Percentiles rank a stretch among this genome's conserved stretches.
Evolutionary conservation across 2,113 vertebrate genomes (phyloP).

Genomic region (Centropus bengalensis): DNA sequence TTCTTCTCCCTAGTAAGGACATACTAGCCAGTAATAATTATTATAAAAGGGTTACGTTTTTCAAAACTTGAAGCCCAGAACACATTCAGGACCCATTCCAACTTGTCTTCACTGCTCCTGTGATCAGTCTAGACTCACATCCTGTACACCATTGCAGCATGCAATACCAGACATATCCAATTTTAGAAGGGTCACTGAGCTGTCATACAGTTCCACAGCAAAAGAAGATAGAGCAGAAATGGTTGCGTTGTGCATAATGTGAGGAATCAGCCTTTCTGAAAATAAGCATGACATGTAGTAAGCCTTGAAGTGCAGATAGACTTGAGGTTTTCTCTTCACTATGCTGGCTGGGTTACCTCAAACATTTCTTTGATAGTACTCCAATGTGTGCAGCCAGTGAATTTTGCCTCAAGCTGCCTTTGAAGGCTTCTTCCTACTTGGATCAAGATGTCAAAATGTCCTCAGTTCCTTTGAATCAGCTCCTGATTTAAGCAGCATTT

Average conservation of each 20-base stretch:
- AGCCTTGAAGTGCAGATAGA: constrained; percentile 42
- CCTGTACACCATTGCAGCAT: neutral
- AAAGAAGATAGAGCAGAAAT: neutral
- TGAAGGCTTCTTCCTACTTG: constrained; percentile 67
- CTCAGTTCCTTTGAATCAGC: constrained; percentile 51
- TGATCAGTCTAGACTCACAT: neutral
- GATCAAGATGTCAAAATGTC: constrained; percentile 71
- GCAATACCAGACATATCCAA: neutral
- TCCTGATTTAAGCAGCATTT: constrained; percentile 39
- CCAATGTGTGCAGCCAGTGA: constrained; percentile 47
- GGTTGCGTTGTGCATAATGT: neutral
- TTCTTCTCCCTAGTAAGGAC: neutral
- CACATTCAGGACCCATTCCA: neutral
- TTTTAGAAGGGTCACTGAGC: neutral
- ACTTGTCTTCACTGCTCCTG: neutral
- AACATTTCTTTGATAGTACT: constrained; percentile 62
- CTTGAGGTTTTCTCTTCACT: constrained; percentile 40
- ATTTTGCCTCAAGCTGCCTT: constrained; percentile 55
- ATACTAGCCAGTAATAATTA: neutral
- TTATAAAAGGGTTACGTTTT: neutral
- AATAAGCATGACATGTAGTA: constrained; percentile 15
- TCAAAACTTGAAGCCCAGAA: neutral
- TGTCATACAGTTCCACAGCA: neutral
- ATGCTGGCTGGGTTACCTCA: constrained; percentile 45
- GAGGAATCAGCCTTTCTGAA: neutral